These are phyloP conservation scores for Pristionchus entomophagus DNA, from an alignment of 2,888 invertebrate genomes.

Conservation along the genomic window DNA sequence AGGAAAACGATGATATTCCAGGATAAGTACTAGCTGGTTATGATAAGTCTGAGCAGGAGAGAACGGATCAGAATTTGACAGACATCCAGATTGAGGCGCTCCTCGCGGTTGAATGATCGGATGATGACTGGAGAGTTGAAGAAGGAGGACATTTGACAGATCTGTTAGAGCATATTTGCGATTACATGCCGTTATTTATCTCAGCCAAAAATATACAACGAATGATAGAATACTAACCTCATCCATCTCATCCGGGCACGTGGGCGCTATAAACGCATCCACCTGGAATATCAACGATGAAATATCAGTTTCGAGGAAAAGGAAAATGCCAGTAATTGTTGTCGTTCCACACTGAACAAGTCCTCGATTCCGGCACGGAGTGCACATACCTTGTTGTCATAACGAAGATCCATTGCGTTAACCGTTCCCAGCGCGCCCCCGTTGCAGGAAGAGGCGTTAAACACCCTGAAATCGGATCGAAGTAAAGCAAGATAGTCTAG, in stretches of 20 bases:
- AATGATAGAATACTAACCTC: conserved; percentile 1
- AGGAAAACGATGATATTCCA: too few relatives aligned
- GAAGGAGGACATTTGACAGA: conserved; percentile 27
- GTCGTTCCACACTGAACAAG: too few relatives aligned
- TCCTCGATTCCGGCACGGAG: too few relatives aligned
- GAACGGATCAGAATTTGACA: too few relatives aligned
- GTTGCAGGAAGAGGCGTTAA: background rate
- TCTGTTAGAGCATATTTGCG: background rate
- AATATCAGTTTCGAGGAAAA: background rate
- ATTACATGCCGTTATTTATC: background rate
- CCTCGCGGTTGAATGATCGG: background rate
- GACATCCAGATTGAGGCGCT: conserved; percentile 18
- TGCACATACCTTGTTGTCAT: background rate
- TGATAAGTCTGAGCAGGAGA: too few relatives aligned
- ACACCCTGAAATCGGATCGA: background rate
- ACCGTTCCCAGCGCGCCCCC: background rate
- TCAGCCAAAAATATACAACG: background rate
- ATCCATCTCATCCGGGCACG: conserved; percentile 41
- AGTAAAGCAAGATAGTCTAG: too few relatives aligned
- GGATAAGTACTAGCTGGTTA: too few relatives aligned
- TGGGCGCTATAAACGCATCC: conserved; percentile 22
- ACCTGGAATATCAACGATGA: conserved; percentile 5
- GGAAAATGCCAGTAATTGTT: background rate
- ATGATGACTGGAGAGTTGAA: conserved; percentile 11
- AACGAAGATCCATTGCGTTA: background rate